Percentiles rank a stretch among this genome's conserved stretches.
Conservation (phyloP, 2,888 invertebrate species). For the Terebella lapidaria region DNA sequence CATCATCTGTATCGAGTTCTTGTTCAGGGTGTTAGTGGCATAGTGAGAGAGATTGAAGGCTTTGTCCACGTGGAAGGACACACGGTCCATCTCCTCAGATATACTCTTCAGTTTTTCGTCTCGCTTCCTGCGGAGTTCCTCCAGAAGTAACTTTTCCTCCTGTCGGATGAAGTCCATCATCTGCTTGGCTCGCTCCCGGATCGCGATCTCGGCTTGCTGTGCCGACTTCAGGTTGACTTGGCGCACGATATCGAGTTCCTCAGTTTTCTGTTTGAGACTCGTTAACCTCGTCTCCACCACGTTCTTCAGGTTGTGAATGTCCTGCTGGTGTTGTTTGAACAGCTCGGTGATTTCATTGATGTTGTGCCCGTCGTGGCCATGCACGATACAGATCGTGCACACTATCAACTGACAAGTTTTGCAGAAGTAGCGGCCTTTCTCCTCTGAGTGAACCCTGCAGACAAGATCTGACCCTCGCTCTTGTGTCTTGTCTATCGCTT, state of each 20-base stretch:
- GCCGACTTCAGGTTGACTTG: constrained; percentile 18
- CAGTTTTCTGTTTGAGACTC: constrained; percentile 11
- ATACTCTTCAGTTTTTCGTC: constrained; percentile 20
- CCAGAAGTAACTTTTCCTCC: constrained; percentile 20
- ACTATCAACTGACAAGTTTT: constrained; percentile 23
- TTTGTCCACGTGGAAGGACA: constrained; percentile 17
- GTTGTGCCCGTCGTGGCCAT: constrained; percentile 23
- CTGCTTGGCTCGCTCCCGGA: constrained; percentile 20
- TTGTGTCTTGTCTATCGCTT: constrained; percentile 13
- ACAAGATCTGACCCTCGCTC: constrained; percentile 14
- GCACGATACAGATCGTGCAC: constrained; percentile 29
- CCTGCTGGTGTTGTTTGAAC: constrained; percentile 21
- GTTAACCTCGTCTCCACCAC: constrained; percentile 16
- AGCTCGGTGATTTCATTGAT: constrained; percentile 19
- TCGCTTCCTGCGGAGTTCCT: constrained; percentile 15
- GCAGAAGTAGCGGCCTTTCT: constrained; percentile 22
- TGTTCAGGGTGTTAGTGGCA: constrained; percentile 10
- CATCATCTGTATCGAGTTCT: constrained; percentile 18
- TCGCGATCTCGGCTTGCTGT: constrained; percentile 21
- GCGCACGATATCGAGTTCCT: constrained; percentile 20
- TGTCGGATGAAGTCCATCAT: constrained; percentile 12
- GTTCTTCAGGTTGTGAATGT: constrained; percentile 18
- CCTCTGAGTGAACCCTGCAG: constrained; percentile 23
- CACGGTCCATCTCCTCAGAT: constrained; percentile 17
- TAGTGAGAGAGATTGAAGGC: constrained; percentile 18